Evolutionary conservation across 2,888 invertebrate species (phyloP).

Genomic region (Oscheius sp.): DNA sequence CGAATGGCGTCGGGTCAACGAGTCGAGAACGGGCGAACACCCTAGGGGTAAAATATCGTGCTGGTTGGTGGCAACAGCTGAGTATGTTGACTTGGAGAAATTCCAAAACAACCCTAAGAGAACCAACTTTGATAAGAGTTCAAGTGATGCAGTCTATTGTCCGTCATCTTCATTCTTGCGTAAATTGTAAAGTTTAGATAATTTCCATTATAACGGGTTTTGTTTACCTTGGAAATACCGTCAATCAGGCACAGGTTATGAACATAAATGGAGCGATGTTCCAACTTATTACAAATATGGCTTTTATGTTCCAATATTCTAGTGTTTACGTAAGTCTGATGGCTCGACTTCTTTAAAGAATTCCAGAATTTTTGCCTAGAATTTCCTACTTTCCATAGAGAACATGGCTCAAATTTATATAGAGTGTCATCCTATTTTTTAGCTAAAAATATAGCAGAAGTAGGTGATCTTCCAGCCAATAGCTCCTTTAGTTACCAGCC

Average conservation of each 20-base stretch:
- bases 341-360: background rate
- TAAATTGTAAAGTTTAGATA: slow-evolving; percentile 79
- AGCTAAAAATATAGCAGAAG: slow-evolving; percentile 84
- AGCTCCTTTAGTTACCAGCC: slow-evolving; percentile 81
- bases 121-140: slow-evolving; percentile 90
- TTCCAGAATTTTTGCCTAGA: slow-evolving; percentile 78
- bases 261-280: slow-evolving; percentile 93
- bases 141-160: slow-evolving; percentile 89
- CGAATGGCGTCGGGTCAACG: background rate
- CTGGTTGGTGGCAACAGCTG: slow-evolving; percentile 86
- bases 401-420: slow-evolving; percentile 90
- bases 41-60: background rate
- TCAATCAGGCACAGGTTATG: slow-evolving; percentile 78
- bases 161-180: slow-evolving; percentile 74
- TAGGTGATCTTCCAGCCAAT: slow-evolving; percentile 22
- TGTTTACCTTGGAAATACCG: slow-evolving; percentile 83
- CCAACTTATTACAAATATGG: slow-evolving; percentile 76
- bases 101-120: slow-evolving; percentile 89
- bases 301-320: slow-evolving; percentile 92
- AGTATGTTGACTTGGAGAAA: slow-evolving; percentile 90
- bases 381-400: slow-evolving; percentile 87
- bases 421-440: slow-evolving; percentile 90
- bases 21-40: background rate
- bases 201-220: slow-evolving; percentile 84
- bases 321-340: slow-evolving; percentile 83